These are phyloP conservation scores for Acleris sparsana DNA, from an alignment of 2,888 invertebrate species.

Conservation along the genomic window DNA sequence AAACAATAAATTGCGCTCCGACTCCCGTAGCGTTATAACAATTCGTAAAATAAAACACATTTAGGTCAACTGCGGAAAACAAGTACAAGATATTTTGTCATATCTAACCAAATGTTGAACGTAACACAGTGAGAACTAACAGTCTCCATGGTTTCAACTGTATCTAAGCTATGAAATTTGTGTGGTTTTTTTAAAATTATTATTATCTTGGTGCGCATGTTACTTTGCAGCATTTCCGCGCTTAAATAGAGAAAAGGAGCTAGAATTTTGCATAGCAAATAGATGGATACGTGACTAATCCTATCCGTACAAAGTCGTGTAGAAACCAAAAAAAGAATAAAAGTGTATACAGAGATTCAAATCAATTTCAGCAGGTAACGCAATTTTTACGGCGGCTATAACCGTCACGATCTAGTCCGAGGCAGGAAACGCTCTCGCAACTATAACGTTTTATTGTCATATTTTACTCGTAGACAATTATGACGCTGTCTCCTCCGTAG, in stretches of 20 bases:
- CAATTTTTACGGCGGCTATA: slow-evolving; percentile 16
- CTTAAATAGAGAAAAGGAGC: too few species aligned
- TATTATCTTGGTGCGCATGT: too few species aligned
- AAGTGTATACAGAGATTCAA: not conserved
- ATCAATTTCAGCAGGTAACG: slow-evolving; percentile 22
- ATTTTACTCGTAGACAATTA: slow-evolving; percentile 34
- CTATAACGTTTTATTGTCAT: slow-evolving; percentile 26
- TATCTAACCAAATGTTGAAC: too few species aligned
- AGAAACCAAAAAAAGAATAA: too few species aligned
- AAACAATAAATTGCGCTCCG: slow-evolving; percentile 6
- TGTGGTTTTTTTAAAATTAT: too few species aligned
- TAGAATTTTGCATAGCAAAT: too few species aligned
- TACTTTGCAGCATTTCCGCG: too few species aligned
- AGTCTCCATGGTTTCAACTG: too few species aligned
- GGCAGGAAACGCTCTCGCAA: slow-evolving; percentile 23
- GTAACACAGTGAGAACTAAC: too few species aligned
- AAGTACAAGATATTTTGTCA: slow-evolving; percentile 11
- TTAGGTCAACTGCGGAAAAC: not conserved
- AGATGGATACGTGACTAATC: too few species aligned
- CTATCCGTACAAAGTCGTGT: too few species aligned
- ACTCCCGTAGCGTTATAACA: not conserved
- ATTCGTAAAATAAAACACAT: slow-evolving; percentile 19
- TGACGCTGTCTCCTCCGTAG: slow-evolving; percentile 26
- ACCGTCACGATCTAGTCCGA: slow-evolving; percentile 9
- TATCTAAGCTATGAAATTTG: too few species aligned